Evolutionary conservation across 2,888 invertebrate species (phyloP).

Genomic region (Odontothrips loti): DNA sequence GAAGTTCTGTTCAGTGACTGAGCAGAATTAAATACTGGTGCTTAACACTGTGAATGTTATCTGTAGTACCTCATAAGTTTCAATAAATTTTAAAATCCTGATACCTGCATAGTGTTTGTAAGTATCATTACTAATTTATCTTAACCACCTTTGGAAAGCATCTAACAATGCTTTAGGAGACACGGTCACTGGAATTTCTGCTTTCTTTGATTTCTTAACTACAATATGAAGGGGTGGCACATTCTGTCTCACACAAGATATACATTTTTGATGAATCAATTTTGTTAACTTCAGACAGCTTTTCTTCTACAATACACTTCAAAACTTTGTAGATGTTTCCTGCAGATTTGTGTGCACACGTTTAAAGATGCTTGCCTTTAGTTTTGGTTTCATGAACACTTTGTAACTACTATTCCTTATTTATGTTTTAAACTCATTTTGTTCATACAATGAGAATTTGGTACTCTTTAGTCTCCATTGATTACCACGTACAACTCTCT

Average conservation of each 20-base stretch:
- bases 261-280: too few relatives aligned
- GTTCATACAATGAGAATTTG: too few relatives aligned
- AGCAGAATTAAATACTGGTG: background rate
- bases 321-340: too few relatives aligned
- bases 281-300: too few relatives aligned
- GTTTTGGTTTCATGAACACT: too few relatives aligned
- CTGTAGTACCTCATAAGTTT: background rate
- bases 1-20: background rate
- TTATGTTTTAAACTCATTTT: too few relatives aligned
- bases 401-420: too few relatives aligned
- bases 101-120: background rate
- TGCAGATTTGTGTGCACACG: too few relatives aligned
- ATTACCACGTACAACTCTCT: too few relatives aligned
- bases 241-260: background rate
- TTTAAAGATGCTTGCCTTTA: too few relatives aligned
- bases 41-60: constrained; percentile 16
- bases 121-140: background rate
- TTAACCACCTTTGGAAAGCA: background rate
- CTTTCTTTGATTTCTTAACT: background rate
- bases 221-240: background rate
- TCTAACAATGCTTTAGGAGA: constrained; percentile 5
- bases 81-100: constrained; percentile 12
- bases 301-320: too few relatives aligned
- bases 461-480: too few relatives aligned
- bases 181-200: background rate